Evolutionary conservation across 2,888 invertebrate species (phyloP), one percentile per base, ranked within the genome.

Genomic region (Vandiemenella viatica): DNA sequence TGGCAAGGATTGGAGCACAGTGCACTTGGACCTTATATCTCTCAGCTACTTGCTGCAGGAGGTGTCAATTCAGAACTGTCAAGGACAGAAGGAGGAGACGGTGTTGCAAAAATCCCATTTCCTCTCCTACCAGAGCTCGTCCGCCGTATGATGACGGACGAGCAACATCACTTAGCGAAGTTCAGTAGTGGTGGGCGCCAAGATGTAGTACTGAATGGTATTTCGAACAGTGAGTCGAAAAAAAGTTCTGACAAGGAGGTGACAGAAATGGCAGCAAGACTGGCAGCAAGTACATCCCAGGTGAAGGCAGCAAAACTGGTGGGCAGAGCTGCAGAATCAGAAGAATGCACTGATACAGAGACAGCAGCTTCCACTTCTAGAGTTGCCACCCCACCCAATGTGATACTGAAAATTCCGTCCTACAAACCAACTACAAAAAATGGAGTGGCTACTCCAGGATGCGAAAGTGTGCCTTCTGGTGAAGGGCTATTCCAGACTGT

Each of bases 351-450:
- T 16, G 48, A 51, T 37, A 42, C 37, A 19, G 50, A 50, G 21
- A 37, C 43, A 40, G 23, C 48, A 26, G 38, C 46, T 37, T 19
- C 43, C 18, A 47, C 32, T 55, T 73, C 76, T 50, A 76, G 76
- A 60, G 65, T 65, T 53, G 66, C 67, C 53, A 65, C 67, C 55
- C 65, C 67, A 45, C 65, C 65, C 57, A 67, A 67, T 58, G 83
- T 87, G 69, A 88, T 90, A 70, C 79, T 91, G 62, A 88, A 87
- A 74, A 88, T 91, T 78, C 91, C 91, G 75, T 89, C 90, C 76
- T 90, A 85, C 72, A 82, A 80, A 67, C 85, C 88, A 38, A 63
- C 58, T 32, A 58, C 55, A 48, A 51, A 51, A 45, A 51, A 51
- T 22, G 50, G 50, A 45, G 50, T 51, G 50, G 41, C 48, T 22